phyloP scores from a whole-genome alignment of 2,888 invertebrate genomes.

The Candidula unifasciata region DNA sequence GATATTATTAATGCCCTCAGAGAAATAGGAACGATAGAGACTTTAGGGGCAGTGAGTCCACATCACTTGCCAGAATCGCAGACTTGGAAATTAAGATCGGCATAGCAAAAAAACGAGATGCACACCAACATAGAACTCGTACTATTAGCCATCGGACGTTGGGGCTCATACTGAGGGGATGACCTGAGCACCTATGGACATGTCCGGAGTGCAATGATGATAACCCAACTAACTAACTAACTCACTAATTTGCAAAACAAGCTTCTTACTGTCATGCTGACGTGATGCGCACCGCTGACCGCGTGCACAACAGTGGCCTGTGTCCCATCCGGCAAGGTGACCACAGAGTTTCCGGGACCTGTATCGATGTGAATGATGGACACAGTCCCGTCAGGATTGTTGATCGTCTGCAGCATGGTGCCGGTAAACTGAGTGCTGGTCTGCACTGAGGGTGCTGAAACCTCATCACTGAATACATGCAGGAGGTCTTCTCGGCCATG shows the following conservation, averaged over 20 bases:
- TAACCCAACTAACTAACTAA: no score
- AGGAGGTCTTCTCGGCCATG: conserved; percentile 96
- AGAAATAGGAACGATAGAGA: no score
- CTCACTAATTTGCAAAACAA: no score
- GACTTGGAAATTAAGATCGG: no score
- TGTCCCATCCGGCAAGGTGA: conserved; percentile 95
- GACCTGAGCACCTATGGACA: no score
- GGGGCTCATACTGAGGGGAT: no score
- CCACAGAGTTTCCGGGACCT: conserved; percentile 81
- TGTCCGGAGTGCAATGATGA: no score
- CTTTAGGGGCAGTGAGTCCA: no score
- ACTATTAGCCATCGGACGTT: no score
- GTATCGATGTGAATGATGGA: conserved; percentile 90
- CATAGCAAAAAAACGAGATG: background rate
- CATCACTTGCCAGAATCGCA: no score
- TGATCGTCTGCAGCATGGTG: conserved; percentile 95
- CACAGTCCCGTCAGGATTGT: conserved; percentile 96
- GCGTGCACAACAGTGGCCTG: conserved; percentile 92
- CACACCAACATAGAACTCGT: background rate
- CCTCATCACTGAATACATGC: conserved; percentile 90
- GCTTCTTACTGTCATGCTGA: conserved; percentile 44
- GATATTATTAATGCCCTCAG: no score
- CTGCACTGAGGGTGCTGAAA: conserved; percentile 53
- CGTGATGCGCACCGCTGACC: conserved; percentile 59
- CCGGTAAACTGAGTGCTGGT: conserved; percentile 83